Base-by-base conservation (phyloP, 2,888 invertebrate genomes). In the Spodoptera picta region DNA sequence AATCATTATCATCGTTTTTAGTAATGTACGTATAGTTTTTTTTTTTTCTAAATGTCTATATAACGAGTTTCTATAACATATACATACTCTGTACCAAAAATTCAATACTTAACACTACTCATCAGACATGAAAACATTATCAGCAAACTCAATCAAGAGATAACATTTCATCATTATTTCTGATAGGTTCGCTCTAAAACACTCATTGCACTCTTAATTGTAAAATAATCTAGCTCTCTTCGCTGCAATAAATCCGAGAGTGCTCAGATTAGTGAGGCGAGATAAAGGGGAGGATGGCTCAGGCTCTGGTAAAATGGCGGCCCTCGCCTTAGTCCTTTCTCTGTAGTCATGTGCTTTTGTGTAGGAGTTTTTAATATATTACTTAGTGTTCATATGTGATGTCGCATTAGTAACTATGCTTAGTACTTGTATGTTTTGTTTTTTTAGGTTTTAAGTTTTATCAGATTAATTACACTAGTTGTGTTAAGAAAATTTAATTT, bases 181-280 rank as follows among this genome's bases (percentile, higher is more conserved):
- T 36, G 36, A 36, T 36, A 36, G 36, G 36, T 36, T 23, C 19
- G 5, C 7, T 9, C 27, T 47, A 42, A 46, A 46, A 45, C 31
- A 58, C 23, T 27, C 43, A 56, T 47, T 62, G 56, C 60, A 74
- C 41, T 65, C 24, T 68, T 73, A 73, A 72, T 74, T 74, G 75
- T 72, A 52, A 72, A 74, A 65, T 74, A 72, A 72, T 72, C 65
- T 70, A 56, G 55, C 55, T 65, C 48, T 48, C 43, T 51, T 11
- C 57, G 51, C 45, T 23, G 45, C 64, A 60, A 65, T 71, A 75
- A 74, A 75, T 75, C 55, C 64, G 60, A 47, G 75, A 71, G 60
- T 59, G 52, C 71, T 75, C 60, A 54, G 76, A 74, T 75, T 74
- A 74, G 75, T 74, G 74, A 75, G 68, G 64, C 65, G 59, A 68